Conservation (phyloP, 2,113 vertebrate species). For the Sciurus niger region DNA sequence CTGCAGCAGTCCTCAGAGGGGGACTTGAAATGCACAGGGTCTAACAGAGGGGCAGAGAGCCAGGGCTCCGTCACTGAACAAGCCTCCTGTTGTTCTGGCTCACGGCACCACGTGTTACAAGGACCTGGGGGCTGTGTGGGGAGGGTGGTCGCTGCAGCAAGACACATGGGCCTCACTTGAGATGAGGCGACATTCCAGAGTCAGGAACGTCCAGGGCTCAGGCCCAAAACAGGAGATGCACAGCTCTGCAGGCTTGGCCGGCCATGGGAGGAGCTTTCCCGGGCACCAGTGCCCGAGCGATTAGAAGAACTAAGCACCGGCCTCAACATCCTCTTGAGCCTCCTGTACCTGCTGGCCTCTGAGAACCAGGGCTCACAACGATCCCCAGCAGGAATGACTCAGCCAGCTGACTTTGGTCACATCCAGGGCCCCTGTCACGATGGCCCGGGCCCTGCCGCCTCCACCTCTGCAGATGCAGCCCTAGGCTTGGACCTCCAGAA, state of each 20-base stretch:
- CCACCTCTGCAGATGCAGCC: neutral
- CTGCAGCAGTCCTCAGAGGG: constrained; percentile 44
- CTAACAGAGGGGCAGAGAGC: constrained; percentile 65
- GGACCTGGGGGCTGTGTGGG: neutral
- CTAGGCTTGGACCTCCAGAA: neutral
- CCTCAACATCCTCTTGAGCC: too few relatives aligned
- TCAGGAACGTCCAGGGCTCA: neutral
- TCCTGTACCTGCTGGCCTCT: neutral
- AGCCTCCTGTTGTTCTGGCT: constrained; percentile 47
- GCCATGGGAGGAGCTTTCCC: too few relatives aligned
- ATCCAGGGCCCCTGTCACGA: too few relatives aligned
- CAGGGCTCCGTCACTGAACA: constrained; percentile 53
- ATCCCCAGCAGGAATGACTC: too few relatives aligned
- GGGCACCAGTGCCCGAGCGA: neutral
- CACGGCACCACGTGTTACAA: neutral
- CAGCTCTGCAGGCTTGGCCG: too few relatives aligned
- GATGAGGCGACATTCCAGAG: neutral
- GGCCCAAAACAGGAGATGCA: neutral
- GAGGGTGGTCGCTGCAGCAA: neutral
- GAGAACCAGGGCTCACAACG: neutral
- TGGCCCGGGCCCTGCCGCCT: too few relatives aligned
- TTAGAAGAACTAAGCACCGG: neutral
- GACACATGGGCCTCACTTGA: neutral
- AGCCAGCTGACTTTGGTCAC: too few relatives aligned
- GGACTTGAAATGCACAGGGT: constrained; percentile 74